Evolutionary conservation across 2,113 vertebrate species (phyloP).

Genomic region (human (Homo sapiens)): GRCh38 chr13:102866001-102866500

Average conservation of each 20-base stretch:
- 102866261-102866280: conserved; percentile 92
- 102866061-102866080: background rate
- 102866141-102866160: background rate
- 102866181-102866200: conserved; percentile 31
- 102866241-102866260: conserved; percentile 76
- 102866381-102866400: conserved; percentile 78
- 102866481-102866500: background rate
- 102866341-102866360: conserved; percentile 94
- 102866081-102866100: background rate
- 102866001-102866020: background rate
- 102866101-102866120: background rate
- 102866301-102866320: conserved; percentile 89
- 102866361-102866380: conserved; percentile 99
- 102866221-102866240: background rate
- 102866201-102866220: background rate
- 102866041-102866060: background rate
- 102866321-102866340: conserved; percentile 94
- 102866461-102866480: background rate
- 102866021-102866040: background rate
- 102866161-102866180: background rate
- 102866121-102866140: background rate
- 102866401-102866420: background rate
- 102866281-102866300: conserved; percentile 89
- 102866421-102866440: background rate
- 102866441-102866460: no score